Evolutionary conservation across 2,888 invertebrate species (phyloP).

Genomic region (Brachypterus glaber): DNA sequence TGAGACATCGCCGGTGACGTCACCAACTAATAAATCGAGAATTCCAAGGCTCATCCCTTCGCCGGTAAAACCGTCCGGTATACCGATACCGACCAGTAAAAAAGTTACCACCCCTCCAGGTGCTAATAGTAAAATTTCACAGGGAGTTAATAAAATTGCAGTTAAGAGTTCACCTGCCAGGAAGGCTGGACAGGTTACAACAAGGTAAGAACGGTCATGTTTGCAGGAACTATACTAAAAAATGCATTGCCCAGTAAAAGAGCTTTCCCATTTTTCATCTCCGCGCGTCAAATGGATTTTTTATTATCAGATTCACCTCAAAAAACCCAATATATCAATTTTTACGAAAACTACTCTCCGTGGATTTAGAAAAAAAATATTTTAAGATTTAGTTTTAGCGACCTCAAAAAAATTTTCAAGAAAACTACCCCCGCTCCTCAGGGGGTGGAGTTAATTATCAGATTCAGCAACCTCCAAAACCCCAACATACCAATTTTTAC

Average conservation of each 20-base stretch:
- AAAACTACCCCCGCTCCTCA: too few relatives aligned
- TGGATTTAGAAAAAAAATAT: too few relatives aligned
- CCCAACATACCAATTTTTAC: too few relatives aligned
- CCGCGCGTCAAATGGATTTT: too few relatives aligned
- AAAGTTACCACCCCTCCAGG: slow-evolving; percentile 36
- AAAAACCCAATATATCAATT: too few relatives aligned
- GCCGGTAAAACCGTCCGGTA: slow-evolving; percentile 55
- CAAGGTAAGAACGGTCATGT: slow-evolving; percentile 24
- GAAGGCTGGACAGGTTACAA: slow-evolving; percentile 19
- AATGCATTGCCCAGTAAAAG: too few relatives aligned
- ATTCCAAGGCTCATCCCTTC: slow-evolving; percentile 69
- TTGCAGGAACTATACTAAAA: neutral
- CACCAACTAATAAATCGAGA: slow-evolving; percentile 52
- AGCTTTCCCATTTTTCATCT: too few relatives aligned
- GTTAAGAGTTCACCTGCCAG: slow-evolving; percentile 24
- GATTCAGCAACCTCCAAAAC: neutral
- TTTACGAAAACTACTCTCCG: too few relatives aligned
- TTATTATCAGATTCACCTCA: too few relatives aligned
- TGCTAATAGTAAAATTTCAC: slow-evolving; percentile 11
- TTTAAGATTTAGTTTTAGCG: too few relatives aligned
- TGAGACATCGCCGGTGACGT: slow-evolving; percentile 38
- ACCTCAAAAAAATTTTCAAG: too few relatives aligned
- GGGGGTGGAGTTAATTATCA: neutral
- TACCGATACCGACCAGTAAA: slow-evolving; percentile 47
- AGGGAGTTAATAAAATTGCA: slow-evolving; percentile 13